phyloP scores from a whole-genome alignment of 2,888 invertebrate species.

The Trachelus tabidus region DNA sequence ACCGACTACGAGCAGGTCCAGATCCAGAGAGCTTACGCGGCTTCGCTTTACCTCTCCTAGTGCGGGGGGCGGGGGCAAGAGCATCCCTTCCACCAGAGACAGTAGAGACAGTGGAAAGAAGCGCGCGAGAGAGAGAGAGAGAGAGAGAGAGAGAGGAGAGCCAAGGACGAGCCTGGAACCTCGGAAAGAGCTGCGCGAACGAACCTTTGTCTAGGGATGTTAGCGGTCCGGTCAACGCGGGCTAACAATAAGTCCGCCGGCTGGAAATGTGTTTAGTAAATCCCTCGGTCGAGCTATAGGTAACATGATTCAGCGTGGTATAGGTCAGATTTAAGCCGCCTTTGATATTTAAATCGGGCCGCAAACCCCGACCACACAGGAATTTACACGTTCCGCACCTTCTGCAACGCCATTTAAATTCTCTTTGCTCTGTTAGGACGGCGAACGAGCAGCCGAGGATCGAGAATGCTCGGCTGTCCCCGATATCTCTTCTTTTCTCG shows the following conservation, averaged over 20 bases:
- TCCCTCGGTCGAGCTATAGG: slow-evolving; percentile 46
- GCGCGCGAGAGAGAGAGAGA: slow-evolving; percentile 7
- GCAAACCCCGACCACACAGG: slow-evolving; percentile 58
- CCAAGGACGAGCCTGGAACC: too few relatives aligned
- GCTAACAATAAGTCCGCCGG: slow-evolving; percentile 26
- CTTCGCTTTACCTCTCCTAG: too few relatives aligned
- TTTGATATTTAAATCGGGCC: slow-evolving; percentile 65
- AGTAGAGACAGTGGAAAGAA: too few relatives aligned
- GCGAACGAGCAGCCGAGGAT: not conserved
- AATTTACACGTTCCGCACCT: slow-evolving; percentile 60
- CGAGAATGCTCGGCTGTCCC: not conserved
- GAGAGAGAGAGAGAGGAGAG: not conserved
- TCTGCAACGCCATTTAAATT: slow-evolving; percentile 40
- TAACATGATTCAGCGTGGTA: slow-evolving; percentile 66
- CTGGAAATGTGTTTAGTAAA: slow-evolving; percentile 41
- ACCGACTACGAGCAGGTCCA: too few relatives aligned
- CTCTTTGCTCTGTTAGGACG: not conserved
- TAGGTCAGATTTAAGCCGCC: slow-evolving; percentile 66
- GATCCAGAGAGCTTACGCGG: too few relatives aligned
- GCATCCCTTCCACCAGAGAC: too few relatives aligned
- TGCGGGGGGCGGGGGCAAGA: too few relatives aligned
- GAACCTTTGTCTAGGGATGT: slow-evolving; percentile 53
- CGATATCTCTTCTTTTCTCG: not conserved
- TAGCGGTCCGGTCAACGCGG: slow-evolving; percentile 59
- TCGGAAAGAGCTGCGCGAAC: slow-evolving; percentile 31